Conservation (phyloP, 1,140 invertebrate genomes). For the Anastrepha obliqua region DNA sequence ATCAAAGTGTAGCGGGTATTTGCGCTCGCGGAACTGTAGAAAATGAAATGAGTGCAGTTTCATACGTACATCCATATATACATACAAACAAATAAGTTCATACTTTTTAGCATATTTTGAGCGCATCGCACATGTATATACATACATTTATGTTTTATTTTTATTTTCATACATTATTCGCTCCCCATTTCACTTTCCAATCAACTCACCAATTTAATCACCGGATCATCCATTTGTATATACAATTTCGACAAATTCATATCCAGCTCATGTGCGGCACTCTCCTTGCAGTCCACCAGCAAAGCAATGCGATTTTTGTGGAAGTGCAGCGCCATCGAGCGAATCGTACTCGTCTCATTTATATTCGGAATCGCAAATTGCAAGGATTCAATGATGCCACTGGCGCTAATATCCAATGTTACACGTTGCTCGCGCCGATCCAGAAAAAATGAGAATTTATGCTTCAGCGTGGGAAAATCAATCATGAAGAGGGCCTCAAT, state of each 20-base stretch:
- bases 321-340: slow-evolving; percentile 71
- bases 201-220: slow-evolving; percentile 71
- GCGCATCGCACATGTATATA: too few relatives aligned
- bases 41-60: too few relatives aligned
- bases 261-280: slow-evolving; percentile 69
- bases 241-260: slow-evolving; percentile 71
- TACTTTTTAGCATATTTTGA: neutral
- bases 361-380: slow-evolving; percentile 73
- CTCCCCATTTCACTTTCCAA: neutral
- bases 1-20: slow-evolving; percentile 76
- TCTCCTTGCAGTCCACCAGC: slow-evolving; percentile 72
- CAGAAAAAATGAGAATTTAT: slow-evolving; percentile 80
- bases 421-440: slow-evolving; percentile 80
- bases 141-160: too few relatives aligned
- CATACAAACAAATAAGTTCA: neutral
- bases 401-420: slow-evolving; percentile 74
- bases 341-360: slow-evolving; percentile 72
- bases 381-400: slow-evolving; percentile 67
- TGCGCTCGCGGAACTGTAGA: slow-evolving; percentile 75
- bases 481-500: slow-evolving; percentile 80
- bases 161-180: too few relatives aligned
- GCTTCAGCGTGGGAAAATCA: slow-evolving; percentile 78
- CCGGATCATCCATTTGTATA: slow-evolving; percentile 71
- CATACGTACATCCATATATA: too few relatives aligned
- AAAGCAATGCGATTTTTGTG: slow-evolving; percentile 71